Base-by-base conservation (phyloP, 2,888 invertebrate species). In the Cerceris ruficornis region DNA sequence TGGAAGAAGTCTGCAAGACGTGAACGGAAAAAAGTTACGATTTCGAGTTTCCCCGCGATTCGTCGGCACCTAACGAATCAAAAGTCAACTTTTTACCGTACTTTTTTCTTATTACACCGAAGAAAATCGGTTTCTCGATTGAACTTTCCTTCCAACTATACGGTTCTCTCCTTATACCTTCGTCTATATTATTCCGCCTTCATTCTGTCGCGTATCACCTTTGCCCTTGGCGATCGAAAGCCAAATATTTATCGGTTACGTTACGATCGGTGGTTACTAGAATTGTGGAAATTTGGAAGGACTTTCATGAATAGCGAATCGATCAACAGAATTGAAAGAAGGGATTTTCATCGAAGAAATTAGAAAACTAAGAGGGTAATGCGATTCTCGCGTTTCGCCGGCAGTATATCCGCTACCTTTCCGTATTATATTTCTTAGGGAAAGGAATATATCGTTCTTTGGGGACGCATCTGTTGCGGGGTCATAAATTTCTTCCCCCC, bases 401-500 rank as follows among this genome's bases (percentile, higher is more conserved):
- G 68, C 67, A 66, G 60, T 65, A 68, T 55, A 77, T 69, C 57
- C 80, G 43, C 72, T 60, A 57, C 66, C 74, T 74, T 75, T 52
- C 49, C 59, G 68, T 77, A 81, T 73, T 82, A 82, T 73, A 71
- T 82, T 59, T 78, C 81, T 82, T 75, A 75, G 72, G 75, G 61
- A 81, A 78, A 82, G 78, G 72, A 78, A 81, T 82, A 84, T 86
- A 87, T 86, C 85, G 87, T 85, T 78, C 80, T 85, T 82, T 54
- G 76, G 80, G 82, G 82, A 87, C 84, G 87, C 84, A 87, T 87
- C 83, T 86, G 81, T 87, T 77, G 81, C 80, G 77, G 80, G 62
- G 70, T 79, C 76, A 87, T 86, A 86, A 84, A 87, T 85, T 84
- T 80, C 77, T 79, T 75, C 69, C 72, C 77, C 80, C 74, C 78